Base-by-base conservation (phyloP, 1,140 invertebrate genomes). In the Centruroides sculpturatus region DNA sequence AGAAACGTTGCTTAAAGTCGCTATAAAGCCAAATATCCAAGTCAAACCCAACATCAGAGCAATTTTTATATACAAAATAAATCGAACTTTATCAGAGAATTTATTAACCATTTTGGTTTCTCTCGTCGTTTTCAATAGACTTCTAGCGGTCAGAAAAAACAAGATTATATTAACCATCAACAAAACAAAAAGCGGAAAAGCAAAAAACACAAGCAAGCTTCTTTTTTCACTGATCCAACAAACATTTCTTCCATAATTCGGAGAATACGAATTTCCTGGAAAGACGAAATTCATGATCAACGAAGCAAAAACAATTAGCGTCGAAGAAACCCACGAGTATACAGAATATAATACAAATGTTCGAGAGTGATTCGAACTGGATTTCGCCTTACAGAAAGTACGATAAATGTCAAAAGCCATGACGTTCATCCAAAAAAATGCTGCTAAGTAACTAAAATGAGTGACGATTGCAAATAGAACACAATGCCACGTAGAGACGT, bases 391-490 rank as follows among this genome's bases (percentile, higher is more conserved):
- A 41, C 41, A 41, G 41, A 80, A 78, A 12, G 91, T 94, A 83
- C 87, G 89, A 85, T 87, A 92, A 71, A 92, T 90, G 75, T 93
- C 91, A 77, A 92, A 91, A 74, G 90, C 92, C 87, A 94, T 92
- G 51, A 89, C 89, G 75, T 90, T 91, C 56, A 96, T 85, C 92
- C 92, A 96, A 74, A 92, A 93, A 79, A 95, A 96, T 64, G 92
- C 87, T 47, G 89, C 83, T 69, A 96, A 78, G 75, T 92, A 93
- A 74, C 90, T 48, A 41, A 34, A 48, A 58, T 41, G 41, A 8
- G 8, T 41, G 41, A 41, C 8, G 8, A 41, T 41, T 41, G 5
- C 41, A 6, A 41, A 6, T 8, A 41, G 5, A 41, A 6, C 8
- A 41, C 41, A 41, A 41, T 41, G 41, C 41, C 41, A 41, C 0